phyloP scores from a whole-genome alignment of 2,113 vertebrate species.

The Scophthalmus maximus region DNA sequence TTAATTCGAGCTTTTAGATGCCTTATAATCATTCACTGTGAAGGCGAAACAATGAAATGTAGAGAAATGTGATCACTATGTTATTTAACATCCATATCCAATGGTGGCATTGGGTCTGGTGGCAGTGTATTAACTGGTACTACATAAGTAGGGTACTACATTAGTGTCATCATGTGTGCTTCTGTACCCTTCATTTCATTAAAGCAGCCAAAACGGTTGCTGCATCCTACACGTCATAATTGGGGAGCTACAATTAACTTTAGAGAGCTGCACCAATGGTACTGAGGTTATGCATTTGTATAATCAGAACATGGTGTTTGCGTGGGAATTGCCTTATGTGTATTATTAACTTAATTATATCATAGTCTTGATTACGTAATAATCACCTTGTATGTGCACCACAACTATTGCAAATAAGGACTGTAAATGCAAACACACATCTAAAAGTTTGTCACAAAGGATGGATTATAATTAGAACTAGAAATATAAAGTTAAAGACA shows the following conservation, averaged over 20 bases:
- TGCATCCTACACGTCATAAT: no score
- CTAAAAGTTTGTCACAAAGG: neutral
- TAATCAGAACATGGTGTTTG: constrained; percentile 3
- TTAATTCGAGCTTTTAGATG: neutral
- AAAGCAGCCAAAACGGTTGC: no score
- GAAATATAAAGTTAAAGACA: no score
- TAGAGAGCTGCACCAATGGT: neutral
- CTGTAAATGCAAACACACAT: constrained; percentile 7
- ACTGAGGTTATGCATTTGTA: neutral
- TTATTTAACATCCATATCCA: constrained; percentile 1
- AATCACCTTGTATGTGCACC: constrained; percentile 9
- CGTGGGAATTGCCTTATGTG: neutral
- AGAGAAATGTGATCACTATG: neutral
- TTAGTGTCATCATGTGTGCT: constrained; percentile 5
- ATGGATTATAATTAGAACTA: constrained; percentile 11
- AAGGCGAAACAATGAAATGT: neutral
- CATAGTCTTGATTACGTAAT: constrained; percentile 22
- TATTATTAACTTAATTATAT: constrained; percentile 23
- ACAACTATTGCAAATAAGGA: neutral
- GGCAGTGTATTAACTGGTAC: neutral
- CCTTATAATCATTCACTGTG: neutral
- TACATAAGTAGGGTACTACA: neutral
- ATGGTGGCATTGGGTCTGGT: neutral
- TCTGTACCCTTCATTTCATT: neutral
- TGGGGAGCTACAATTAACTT: no score